These are phyloP conservation scores for Motacilla tschutschensis DNA, from an alignment of 2,113 vertebrate genomes.

Conservation along the genomic window DNA sequence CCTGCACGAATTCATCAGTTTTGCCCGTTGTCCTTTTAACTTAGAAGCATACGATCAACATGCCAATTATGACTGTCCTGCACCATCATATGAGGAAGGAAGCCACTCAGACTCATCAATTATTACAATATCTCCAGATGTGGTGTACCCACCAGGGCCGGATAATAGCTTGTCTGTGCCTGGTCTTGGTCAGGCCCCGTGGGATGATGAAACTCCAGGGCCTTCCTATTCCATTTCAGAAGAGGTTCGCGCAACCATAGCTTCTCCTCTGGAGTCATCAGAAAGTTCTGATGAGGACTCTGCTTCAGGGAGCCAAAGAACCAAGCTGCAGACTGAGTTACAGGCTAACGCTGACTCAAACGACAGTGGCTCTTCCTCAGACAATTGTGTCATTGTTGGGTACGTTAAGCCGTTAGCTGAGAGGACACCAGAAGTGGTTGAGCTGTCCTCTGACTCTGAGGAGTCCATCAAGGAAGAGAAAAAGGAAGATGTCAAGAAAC, in stretches of 20 bases:
- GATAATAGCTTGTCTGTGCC: constrained; percentile 51
- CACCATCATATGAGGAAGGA: constrained; percentile 83
- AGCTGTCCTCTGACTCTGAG: constrained; percentile 89
- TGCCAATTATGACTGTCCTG: constrained; percentile 88
- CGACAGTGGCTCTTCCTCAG: constrained; percentile 45
- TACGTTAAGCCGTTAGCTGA: constrained; percentile 88
- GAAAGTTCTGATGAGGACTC: constrained; percentile 82
- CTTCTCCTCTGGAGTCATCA: constrained; percentile 77
- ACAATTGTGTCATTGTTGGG: constrained; percentile 87
- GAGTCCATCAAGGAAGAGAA: constrained; percentile 73
- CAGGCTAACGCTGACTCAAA: neutral
- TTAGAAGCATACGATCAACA: constrained; percentile 89
- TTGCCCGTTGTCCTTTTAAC: constrained; percentile 87
- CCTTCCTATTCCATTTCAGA: constrained; percentile 86
- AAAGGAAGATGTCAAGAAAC: constrained; percentile 60
- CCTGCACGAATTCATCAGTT: constrained; percentile 88
- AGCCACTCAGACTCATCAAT: constrained; percentile 86
- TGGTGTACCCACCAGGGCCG: constrained; percentile 48
- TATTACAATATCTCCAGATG: constrained; percentile 90
- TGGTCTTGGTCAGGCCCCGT: constrained; percentile 75
- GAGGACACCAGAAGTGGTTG: constrained; percentile 91
- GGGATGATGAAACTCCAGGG: constrained; percentile 94
- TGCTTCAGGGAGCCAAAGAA: constrained; percentile 20
- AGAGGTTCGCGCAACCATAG: constrained; percentile 57
- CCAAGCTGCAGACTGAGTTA: neutral